Percentiles rank a stretch among this genome's conserved stretches.
Conservation (phyloP, 2,888 invertebrate species). For the Polydrusus tereticollis region DNA sequence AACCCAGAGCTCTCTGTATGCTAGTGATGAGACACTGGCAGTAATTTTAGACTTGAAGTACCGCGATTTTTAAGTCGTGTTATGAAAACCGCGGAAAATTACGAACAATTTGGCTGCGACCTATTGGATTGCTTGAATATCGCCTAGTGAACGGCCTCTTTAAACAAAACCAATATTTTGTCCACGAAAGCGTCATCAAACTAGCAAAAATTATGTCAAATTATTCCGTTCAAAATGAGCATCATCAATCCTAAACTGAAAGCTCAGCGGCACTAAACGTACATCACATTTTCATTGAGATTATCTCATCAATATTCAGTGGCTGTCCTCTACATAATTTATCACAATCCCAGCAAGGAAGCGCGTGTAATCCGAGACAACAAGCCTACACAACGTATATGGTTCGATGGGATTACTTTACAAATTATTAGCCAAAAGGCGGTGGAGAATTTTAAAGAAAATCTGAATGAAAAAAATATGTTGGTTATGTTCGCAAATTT, state of each 20-base stretch:
- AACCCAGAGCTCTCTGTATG: no score
- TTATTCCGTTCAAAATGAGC: conserved; percentile 23
- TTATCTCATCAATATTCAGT: conserved; percentile 50
- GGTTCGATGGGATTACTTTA: conserved; percentile 34
- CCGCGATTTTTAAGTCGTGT: no score
- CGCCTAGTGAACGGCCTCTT: no score
- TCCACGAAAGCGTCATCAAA: not conserved
- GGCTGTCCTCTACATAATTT: conserved; percentile 49
- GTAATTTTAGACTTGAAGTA: no score
- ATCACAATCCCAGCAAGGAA: conserved; percentile 45
- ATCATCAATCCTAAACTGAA: conserved; percentile 24
- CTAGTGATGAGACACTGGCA: no score
- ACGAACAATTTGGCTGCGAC: no score
- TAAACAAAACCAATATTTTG: not conserved
- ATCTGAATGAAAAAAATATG: no score
- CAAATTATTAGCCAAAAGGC: conserved; percentile 24
- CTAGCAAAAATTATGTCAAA: conserved; percentile 9
- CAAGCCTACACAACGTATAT: conserved; percentile 39
- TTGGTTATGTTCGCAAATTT: no score
- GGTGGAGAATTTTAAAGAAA: not conserved
- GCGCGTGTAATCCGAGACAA: conserved; percentile 48
- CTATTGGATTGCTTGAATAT: no score
- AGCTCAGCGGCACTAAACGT: conserved; percentile 32
- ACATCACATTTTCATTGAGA: conserved; percentile 48
- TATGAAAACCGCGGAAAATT: no score